Base-by-base conservation (phyloP, 1,140 invertebrate species). In the Heliconius congener region DNA sequence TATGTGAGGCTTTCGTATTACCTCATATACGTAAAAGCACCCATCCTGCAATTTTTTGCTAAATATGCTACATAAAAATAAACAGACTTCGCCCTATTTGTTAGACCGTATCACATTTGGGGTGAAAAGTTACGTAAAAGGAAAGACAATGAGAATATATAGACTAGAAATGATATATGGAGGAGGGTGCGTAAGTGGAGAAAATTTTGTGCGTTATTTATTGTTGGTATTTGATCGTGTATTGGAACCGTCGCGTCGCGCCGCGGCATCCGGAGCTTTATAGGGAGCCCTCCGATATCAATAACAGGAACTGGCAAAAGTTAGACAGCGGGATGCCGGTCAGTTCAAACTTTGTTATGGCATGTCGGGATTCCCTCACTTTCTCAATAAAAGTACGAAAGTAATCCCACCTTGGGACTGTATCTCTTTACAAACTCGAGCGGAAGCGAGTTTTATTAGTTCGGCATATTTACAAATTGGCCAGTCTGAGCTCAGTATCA, bases 331-430 rank as follows among this genome's bases (percentile, higher is more conserved):
- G 83, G 84, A 82, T 87, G 82, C 83, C 86, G 89, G 90, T 89
- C 89, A 89, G 86, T 86, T 74, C 73, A 82, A 93, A 93, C 90
- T 93, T 93, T 88, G 86, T 91, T 91, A 90, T 84, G 84, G 84
- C 60, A 66, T 66, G 60, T 75, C 81, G 81, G 77, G 87, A 81
- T 84, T 84, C 85, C 81, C 78, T 78, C 83, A 89, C 85, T 91
- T 90, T 90, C 86, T 90, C 90, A 89, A 92, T 94, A 93, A 91
- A 93, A 92, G 83, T 93, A 86, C 80, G 79, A 85, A 92, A 91
- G 88, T 92, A 91, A 92, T 90, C 91, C 86, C 83, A 87, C 87
- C 88, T 87, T 83, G 89, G 90, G 88, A 89, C 86, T 83, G 83
- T 89, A 86, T 87, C 86, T 85, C 87, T 93, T 90, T 89, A 90